Conservation (phyloP, 2,888 invertebrate genomes). For the Cristatella mucedo region DNA sequence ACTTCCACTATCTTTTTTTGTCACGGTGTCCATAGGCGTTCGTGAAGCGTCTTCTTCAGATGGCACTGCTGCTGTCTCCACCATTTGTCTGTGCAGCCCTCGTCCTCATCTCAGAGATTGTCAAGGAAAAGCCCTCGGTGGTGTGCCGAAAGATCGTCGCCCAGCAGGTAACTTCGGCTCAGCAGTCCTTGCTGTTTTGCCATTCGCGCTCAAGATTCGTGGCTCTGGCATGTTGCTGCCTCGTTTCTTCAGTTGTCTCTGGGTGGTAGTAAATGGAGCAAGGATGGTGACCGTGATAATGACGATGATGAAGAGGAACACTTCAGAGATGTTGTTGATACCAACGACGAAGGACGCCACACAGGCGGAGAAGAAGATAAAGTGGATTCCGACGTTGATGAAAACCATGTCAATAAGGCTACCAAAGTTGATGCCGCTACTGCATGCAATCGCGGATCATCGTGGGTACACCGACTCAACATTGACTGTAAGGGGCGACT, state of each 20-base stretch:
- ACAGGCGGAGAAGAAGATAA: no score
- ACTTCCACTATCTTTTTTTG: constrained; percentile 3
- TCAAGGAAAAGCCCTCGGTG: constrained; percentile 4
- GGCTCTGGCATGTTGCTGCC: no score
- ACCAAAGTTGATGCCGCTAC: constrained; percentile 16
- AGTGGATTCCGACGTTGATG: no score
- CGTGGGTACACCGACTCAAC: no score
- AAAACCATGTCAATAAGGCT: constrained; percentile 15
- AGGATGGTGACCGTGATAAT: constrained; percentile 1
- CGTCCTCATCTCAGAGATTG: constrained; percentile 54
- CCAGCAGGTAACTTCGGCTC: no score
- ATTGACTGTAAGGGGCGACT: no score
- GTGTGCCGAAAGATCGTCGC: background rate
- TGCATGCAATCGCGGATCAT: no score
- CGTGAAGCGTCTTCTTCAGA: constrained; percentile 63
- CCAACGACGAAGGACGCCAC: constrained; percentile 18
- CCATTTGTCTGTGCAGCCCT: constrained; percentile 66
- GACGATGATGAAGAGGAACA: constrained; percentile 38
- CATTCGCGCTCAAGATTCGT: no score
- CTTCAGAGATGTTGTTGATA: constrained; percentile 31
- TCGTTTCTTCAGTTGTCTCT: no score
- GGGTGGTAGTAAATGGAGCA: no score
- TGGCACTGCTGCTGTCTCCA: constrained; percentile 47
- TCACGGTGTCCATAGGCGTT: constrained; percentile 49
- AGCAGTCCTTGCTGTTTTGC: no score